These are phyloP conservation scores for Lophius piscatorius DNA, from an alignment of 2,113 vertebrate genomes.

Conservation along the genomic window DNA sequence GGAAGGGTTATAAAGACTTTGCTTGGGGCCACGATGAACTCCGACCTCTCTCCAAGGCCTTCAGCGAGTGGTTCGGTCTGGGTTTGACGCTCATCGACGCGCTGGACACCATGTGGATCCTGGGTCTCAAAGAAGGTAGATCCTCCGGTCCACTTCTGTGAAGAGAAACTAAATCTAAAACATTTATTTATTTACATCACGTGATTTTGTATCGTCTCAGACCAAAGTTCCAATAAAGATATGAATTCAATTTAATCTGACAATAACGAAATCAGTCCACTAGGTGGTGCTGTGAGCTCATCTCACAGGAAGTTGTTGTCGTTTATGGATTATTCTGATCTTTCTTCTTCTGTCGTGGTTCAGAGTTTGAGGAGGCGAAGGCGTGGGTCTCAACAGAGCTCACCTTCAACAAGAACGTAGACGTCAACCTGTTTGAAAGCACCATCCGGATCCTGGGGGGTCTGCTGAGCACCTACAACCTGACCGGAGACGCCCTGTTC, in stretches of 20 bases:
- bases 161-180: no score
- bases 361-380: constrained; percentile 92
- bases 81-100: constrained; percentile 92
- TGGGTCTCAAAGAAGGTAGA: constrained; percentile 89
- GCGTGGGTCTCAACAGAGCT: constrained; percentile 87
- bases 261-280: no score
- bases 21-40: constrained; percentile 96
- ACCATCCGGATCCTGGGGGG: constrained; percentile 95
- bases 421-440: constrained; percentile 97
- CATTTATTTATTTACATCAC: no score
- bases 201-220: no score
- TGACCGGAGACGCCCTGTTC: constrained; percentile 89
- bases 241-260: no score
- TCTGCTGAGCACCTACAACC: constrained; percentile 92
- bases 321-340: no score
- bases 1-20: constrained; percentile 90
- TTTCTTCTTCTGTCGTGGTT: no score
- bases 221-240: no score
- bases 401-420: constrained; percentile 88
- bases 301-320: no score
- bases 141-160: no score
- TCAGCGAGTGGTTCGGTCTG: constrained; percentile 93
- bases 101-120: constrained; percentile 96
- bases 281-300: no score
- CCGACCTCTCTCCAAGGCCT: constrained; percentile 89